Evolutionary conservation across 2,797 vertebrate species (phyloP), one percentile per base, ranked within the genome.

Genomic region (Aeoliscus strigatus): DNA sequence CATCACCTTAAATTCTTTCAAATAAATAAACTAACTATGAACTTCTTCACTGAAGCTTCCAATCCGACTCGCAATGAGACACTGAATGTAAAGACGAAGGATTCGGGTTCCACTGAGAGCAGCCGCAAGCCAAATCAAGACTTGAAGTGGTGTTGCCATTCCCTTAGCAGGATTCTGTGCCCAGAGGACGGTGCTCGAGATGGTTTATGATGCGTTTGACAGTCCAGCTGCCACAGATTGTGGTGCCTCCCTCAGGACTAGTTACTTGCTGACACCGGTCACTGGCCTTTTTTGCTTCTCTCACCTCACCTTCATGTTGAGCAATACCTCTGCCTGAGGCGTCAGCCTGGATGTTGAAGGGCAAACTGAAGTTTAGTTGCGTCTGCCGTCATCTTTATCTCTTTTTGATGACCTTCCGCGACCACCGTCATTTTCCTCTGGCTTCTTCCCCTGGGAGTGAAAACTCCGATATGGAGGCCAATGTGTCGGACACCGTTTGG

Each of bases 331-430:
- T 46, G 71, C 77, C 71, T 2, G 35, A 55, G 63, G 75, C 69
- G 2, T 50, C 54, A 36, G 62, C 50, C 53, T 64, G 49, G n/a
- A 27, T 47, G 62, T 54, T 70, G 66, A 73, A 75, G 65, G 71
- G 60, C 65, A 60, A 51, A 34, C 54, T 68, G 49, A 63, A 68
- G 67, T 70, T 74, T 70, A 60, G 61, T 44, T 63, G 56, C 60
- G 56, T 62, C 64, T 64, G 64, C 49, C 48, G 63, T 45, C 32
- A 24, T 70, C 47, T 66, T 78, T 65, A 78, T 76, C 54, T 58
- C 46, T 71, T 70, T 66, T 64, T 70, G 69, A 79, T 75, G 72
- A 74, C 77, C 67, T 73, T 60, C 60, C 43, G 26, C 39, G 51
- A 52, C 52, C 51, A 66, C 58, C 69, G 61, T 73, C 60, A 52